Base-by-base conservation (phyloP, 2,113 vertebrate genomes). In the Microcebus griseorufus region DNA sequence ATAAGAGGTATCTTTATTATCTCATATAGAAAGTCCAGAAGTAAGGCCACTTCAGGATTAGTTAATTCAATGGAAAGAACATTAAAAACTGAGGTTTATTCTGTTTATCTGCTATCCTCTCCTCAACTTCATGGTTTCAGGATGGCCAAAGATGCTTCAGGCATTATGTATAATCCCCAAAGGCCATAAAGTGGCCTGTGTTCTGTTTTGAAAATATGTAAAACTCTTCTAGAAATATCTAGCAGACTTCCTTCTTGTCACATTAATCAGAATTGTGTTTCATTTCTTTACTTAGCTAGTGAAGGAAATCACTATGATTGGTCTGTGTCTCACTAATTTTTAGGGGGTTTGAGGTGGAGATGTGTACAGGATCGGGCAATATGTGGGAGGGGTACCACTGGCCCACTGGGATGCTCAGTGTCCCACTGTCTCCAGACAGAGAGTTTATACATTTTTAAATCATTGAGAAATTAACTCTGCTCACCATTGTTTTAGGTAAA, bases 21-120 rank as follows among this genome's bases (percentile, higher is more conserved):
- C 53, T 91, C 16, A 81, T 6, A 62, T 34, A 55, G 37, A 60
- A 85, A 75, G 53, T 55, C 67, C 10, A 14, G 70, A 87, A 86
- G 37, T 83, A 78, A 91, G 18, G n/a, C 29, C 39, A 62, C 62
- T 84, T 53, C 5, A 58, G 55, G 65, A 37, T 18, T 92, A 58
- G 23, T 90, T 90, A 73, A 78, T 92, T 90, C 27, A 92, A 25
- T 80, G 90, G n/a, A 88, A 78, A 82, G 16, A 94, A 51, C 79
- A 39, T 42, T 90, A n/a, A 92, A 92, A 82, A 72, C 60, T 39
- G 29, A 87, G 32, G 7, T 87, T 80, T 81, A 17, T 88, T 51
- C 5, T n/a, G 4, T 62, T 90, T 85, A 69, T 93, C 37, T 96
- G 34, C 20, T 42, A 2, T 73, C 58, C 20, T 18, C 10, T 53